phyloP scores from a whole-genome alignment of 2,888 invertebrate species.

The Teinopalpus imperialis region DNA sequence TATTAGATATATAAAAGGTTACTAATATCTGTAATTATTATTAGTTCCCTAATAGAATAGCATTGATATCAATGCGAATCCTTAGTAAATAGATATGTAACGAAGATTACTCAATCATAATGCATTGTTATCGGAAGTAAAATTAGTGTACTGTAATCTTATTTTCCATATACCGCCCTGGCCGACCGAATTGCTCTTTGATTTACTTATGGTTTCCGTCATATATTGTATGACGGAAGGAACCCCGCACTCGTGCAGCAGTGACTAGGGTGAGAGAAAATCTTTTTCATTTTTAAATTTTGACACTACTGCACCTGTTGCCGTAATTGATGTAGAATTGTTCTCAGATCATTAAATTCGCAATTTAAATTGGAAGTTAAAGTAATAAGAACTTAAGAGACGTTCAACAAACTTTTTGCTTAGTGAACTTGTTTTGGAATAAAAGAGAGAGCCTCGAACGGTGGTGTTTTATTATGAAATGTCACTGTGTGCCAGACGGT shows the following conservation, averaged over 20 bases:
- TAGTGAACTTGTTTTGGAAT: conserved; percentile 45
- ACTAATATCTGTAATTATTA: too few species aligned
- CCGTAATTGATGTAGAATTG: conserved; percentile 11
- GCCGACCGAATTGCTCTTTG: conserved; percentile 6
- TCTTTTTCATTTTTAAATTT: too few species aligned
- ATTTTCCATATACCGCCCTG: not conserved
- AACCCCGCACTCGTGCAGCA: too few species aligned
- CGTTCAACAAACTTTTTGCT: conserved; percentile 64
- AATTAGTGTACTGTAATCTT: not conserved
- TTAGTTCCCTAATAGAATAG: not conserved
- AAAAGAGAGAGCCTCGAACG: conserved; percentile 49
- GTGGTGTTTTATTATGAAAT: conserved; percentile 73
- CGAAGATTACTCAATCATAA: conserved; percentile 16
- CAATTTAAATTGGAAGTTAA: conserved; percentile 33
- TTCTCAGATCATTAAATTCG: conserved; percentile 25
- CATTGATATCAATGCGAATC: not conserved
- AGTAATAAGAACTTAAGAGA: conserved; percentile 50
- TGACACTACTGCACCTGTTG: conserved; percentile 26
- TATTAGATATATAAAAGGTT: too few species aligned
- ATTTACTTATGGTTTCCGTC: conserved; percentile 9
- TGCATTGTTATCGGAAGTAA: not conserved
- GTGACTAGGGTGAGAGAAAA: too few species aligned
- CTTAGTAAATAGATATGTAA: not conserved
- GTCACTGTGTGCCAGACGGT: conserved; percentile 74
- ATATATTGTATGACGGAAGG: too few species aligned